phyloP scores from a whole-genome alignment of 2,888 invertebrate genomes.

The Zootermopsis nevadensis region DNA sequence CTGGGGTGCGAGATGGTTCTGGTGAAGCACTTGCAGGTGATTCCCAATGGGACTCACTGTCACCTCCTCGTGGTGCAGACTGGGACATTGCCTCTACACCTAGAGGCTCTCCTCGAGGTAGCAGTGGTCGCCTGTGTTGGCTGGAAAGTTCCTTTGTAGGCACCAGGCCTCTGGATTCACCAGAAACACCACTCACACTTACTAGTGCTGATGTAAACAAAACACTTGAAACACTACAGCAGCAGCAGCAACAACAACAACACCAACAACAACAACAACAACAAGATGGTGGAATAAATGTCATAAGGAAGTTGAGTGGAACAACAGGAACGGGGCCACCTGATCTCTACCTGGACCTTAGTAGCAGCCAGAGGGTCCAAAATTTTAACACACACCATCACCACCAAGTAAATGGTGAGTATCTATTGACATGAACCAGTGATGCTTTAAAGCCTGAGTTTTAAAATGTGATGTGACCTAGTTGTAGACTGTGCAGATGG shows the following conservation, averaged over 20 bases:
- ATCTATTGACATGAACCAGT: constrained; percentile 51
- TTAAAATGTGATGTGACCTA: too few species aligned
- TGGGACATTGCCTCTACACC: constrained; percentile 53
- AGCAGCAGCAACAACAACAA: constrained; percentile 59
- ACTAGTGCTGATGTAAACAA: constrained; percentile 48
- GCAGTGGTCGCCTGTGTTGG: constrained; percentile 83
- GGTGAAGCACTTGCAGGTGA: constrained; percentile 55
- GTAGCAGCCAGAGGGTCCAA: constrained; percentile 49
- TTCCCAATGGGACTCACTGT: constrained; percentile 53
- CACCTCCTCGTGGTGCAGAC: constrained; percentile 57
- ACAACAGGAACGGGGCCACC: constrained; percentile 58
- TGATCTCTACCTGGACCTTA: constrained; percentile 56
- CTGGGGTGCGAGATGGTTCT: constrained; percentile 64
- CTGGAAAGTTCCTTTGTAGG: constrained; percentile 93
- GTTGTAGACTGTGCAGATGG: too few species aligned
- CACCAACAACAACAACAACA: constrained; percentile 42
- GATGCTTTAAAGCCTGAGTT: too few species aligned
- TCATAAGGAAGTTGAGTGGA: constrained; percentile 23
- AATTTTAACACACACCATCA: constrained; percentile 48
- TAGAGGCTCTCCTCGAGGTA: constrained; percentile 65
- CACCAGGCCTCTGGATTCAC: constrained; percentile 85
- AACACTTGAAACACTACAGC: constrained; percentile 56
- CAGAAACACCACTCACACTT: constrained; percentile 76
- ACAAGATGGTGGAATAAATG: constrained; percentile 19
- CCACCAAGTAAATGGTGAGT: constrained; percentile 55